These are phyloP conservation scores for Sinocyclocheilus grahami DNA, from an alignment of 2,113 vertebrate species.

Conservation along the genomic window DNA sequence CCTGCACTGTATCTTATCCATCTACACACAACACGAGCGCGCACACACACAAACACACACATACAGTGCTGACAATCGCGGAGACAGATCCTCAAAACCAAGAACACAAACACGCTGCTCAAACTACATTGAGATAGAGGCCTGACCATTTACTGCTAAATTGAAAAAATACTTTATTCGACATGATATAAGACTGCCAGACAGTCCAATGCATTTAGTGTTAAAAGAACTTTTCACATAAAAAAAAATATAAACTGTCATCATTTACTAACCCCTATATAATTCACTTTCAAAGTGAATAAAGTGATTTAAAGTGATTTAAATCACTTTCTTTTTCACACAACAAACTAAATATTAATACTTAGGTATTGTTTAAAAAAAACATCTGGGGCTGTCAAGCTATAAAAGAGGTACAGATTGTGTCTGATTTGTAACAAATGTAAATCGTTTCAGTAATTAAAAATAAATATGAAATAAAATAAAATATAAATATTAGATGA, in stretches of 20 bases:
- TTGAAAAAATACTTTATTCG: slow-evolving; percentile 27
- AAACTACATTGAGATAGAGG: slow-evolving; percentile 30
- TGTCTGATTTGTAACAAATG: background rate
- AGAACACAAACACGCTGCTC: slow-evolving; percentile 30
- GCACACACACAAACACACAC: slow-evolving; percentile 17
- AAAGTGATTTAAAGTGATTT: background rate
- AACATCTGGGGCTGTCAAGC: too few species aligned
- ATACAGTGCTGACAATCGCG: slow-evolving; percentile 37
- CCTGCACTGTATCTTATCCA: slow-evolving; percentile 44
- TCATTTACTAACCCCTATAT: background rate
- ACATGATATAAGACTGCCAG: slow-evolving; percentile 10
- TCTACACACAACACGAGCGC: slow-evolving; percentile 26
- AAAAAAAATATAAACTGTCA: background rate
- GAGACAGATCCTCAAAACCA: slow-evolving; percentile 40
- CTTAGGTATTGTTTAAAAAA: too few species aligned
- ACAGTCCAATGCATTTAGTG: slow-evolving; percentile 32
- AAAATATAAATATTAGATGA: too few species aligned
- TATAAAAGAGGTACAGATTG: background rate
- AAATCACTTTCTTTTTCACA: background rate
- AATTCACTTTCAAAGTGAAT: too few species aligned
- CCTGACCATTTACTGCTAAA: slow-evolving; percentile 28
- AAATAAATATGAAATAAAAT: background rate
- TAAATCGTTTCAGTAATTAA: background rate
- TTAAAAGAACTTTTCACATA: background rate
- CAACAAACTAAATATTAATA: background rate